Percentiles rank a stretch among this genome's conserved stretches.
Evolutionary conservation across 2,888 invertebrate species (phyloP).

Genomic region (Patella ulyssiponensis): DNA sequence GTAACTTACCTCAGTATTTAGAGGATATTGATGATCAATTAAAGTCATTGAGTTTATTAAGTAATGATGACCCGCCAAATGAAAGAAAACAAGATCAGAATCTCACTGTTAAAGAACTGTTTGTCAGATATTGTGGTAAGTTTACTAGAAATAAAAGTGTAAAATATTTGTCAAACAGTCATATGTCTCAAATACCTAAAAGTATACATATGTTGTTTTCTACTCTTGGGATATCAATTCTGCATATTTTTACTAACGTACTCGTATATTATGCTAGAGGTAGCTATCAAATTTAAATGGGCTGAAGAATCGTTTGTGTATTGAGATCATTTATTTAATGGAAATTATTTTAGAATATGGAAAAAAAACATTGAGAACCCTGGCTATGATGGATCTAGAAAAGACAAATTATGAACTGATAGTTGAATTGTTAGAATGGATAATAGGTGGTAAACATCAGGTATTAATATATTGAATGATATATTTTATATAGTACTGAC

Average conservation of each 20-base stretch:
- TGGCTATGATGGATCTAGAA: conserved; percentile 81
- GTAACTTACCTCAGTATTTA: conserved; percentile 28
- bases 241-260: neutral
- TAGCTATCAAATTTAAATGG: neutral
- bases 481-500: neutral
- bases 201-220: too few relatives aligned
- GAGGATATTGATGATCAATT: conserved; percentile 45
- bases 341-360: conserved; percentile 74
- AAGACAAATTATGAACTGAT: conserved; percentile 81
- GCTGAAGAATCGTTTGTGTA: neutral
- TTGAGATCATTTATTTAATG: neutral
- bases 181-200: too few relatives aligned
- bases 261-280: neutral
- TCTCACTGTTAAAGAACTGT: conserved; percentile 61
- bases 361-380: conserved; percentile 76
- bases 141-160: neutral
- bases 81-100: conserved; percentile 62
- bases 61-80: conserved; percentile 43
- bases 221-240: too few relatives aligned
- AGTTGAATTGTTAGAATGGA: conserved; percentile 74
- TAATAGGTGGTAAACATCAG: conserved; percentile 50
- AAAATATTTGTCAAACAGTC: neutral
- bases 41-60: neutral
- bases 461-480: conserved; percentile 11
- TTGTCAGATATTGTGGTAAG: conserved; percentile 59